Conservation (phyloP, 2,113 vertebrate genomes). For the Pelusios castaneus region DNA sequence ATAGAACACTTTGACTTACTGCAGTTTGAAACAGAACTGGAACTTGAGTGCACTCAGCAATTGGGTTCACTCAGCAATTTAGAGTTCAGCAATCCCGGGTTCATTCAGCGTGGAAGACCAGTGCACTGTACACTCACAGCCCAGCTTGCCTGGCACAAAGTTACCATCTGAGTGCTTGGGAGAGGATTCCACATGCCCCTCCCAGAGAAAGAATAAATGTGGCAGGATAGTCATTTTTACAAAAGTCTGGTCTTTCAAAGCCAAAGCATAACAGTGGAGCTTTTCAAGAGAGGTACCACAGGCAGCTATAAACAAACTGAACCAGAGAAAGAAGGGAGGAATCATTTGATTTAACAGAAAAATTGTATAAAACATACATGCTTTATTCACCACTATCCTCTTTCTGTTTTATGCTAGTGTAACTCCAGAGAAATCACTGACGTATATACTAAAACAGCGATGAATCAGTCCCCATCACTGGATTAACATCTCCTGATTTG, state of each 20-base stretch:
- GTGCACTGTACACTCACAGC: too few relatives aligned
- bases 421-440: slow-evolving; percentile 33
- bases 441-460: slow-evolving; percentile 28
- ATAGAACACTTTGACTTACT: too few relatives aligned
- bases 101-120: too few relatives aligned
- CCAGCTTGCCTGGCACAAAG: too few relatives aligned
- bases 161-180: neutral
- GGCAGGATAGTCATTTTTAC: neutral
- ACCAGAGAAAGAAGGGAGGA: neutral
- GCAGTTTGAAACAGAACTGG: too few relatives aligned
- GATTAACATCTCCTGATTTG: neutral
- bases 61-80: too few relatives aligned
- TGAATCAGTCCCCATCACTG: slow-evolving; percentile 31
- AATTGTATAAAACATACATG: slow-evolving; percentile 35
- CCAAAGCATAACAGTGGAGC: neutral
- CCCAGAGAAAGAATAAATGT: neutral
- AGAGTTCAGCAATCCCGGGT: too few relatives aligned
- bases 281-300: slow-evolving; percentile 12
- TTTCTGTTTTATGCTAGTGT: slow-evolving; percentile 25
- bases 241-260: neutral
- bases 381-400: neutral
- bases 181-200: neutral
- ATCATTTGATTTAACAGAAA: slow-evolving; percentile 44
- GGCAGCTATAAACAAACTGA: neutral
- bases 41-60: too few relatives aligned